Evolutionary conservation across 2,797 vertebrate genomes (phyloP).

Genomic region (Holocentrus rufus): DNA sequence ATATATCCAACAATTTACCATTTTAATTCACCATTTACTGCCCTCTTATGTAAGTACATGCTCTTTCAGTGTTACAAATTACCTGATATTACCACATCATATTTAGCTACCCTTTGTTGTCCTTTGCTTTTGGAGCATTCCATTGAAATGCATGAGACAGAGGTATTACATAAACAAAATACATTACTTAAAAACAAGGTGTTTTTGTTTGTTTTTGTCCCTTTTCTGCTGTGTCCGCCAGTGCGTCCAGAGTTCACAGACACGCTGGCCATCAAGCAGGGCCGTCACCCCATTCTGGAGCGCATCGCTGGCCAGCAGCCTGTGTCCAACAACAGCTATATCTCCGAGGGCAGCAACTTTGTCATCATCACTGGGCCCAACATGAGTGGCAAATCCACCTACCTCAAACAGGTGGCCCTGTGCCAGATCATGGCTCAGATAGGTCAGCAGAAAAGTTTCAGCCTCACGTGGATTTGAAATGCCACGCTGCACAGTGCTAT

Average conservation of each 20-base stretch:
- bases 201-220: background rate
- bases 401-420: slow-evolving; percentile 95
- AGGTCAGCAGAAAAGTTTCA: slow-evolving; percentile 79
- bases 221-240: slow-evolving; percentile 65
- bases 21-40: background rate
- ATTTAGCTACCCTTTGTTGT: background rate
- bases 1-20: background rate
- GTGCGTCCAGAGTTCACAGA: slow-evolving; percentile 98
- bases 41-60: background rate
- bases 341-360: slow-evolving; percentile 94
- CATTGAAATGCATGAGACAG: background rate
- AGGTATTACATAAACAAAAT: background rate
- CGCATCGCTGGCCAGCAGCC: slow-evolving; percentile 89
- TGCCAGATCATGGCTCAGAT: slow-evolving; percentile 99
- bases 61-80: background rate
- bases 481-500: background rate
- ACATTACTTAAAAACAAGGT: background rate
- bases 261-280: slow-evolving; percentile 93
- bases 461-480: slow-evolving; percentile 10
- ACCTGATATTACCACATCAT: background rate
- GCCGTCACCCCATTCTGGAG: slow-evolving; percentile 96
- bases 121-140: background rate
- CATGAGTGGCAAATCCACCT: slow-evolving; percentile 99
- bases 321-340: slow-evolving; percentile 91
- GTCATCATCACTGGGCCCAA: slow-evolving; percentile 96